A percentile compares a stretch with the other conserved stretches of the same genome.
Evolutionary conservation across 2,888 invertebrate species (phyloP).

Genomic region (Napeogenes sylphis): DNA sequence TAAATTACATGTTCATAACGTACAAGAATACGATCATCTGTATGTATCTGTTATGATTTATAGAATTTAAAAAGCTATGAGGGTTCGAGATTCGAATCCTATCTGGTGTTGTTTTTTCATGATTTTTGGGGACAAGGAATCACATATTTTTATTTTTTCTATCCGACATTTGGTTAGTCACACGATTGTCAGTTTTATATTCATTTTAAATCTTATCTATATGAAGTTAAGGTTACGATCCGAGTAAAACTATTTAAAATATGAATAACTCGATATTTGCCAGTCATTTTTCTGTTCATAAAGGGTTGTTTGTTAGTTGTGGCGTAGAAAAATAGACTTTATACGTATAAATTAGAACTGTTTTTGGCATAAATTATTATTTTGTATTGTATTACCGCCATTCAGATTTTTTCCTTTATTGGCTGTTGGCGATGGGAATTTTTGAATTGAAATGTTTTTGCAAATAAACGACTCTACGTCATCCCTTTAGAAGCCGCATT

Average conservation of each 20-base stretch:
- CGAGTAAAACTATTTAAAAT: not conserved
- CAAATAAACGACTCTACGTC: constrained; percentile 23
- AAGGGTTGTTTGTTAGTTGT: constrained; percentile 32
- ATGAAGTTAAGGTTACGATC: too few species aligned
- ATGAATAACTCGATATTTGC: constrained; percentile 31
- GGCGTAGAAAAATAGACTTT: constrained; percentile 10
- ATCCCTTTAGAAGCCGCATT: constrained; percentile 19
- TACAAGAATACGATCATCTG: too few species aligned
- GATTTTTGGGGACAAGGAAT: too few species aligned
- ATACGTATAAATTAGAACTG: constrained; percentile 7
- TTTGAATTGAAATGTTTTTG: constrained; percentile 25
- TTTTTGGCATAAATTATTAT: not conserved
- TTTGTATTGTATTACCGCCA: constrained; percentile 13
- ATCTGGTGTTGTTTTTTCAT: too few species aligned
- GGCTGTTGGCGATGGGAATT: constrained; percentile 26
- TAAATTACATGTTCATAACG: too few species aligned
- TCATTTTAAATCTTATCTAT: too few species aligned
- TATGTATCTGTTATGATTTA: too few species aligned
- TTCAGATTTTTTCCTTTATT: constrained; percentile 25
- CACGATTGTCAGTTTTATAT: too few species aligned
- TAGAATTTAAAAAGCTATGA: too few species aligned
- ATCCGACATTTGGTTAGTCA: not conserved
- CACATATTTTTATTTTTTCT: too few species aligned
- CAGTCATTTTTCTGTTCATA: constrained; percentile 31
- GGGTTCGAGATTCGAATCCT: too few species aligned